Percentiles rank a stretch among this genome's conserved stretches.
These are phyloP conservation scores for Hylaeus volcanicus DNA, from an alignment of 1,140 invertebrate species.

Conservation along the genomic window DNA sequence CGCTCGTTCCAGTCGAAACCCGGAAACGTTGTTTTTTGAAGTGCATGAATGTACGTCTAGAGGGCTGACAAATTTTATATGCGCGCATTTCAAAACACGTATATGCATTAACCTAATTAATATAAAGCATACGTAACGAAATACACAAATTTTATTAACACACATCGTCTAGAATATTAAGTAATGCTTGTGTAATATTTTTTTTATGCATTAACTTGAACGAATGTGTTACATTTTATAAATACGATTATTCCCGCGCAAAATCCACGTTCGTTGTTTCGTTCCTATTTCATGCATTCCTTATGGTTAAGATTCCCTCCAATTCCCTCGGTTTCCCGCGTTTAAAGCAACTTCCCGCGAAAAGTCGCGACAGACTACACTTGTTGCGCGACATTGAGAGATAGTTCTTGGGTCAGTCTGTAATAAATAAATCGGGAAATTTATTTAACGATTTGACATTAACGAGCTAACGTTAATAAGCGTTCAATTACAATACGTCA, in stretches of 20 bases:
- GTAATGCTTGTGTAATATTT: background rate
- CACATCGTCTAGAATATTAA: background rate
- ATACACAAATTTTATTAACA: background rate
- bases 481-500: background rate
- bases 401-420: background rate
- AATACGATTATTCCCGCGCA: constrained; percentile 9
- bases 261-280: background rate
- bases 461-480: background rate
- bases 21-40: background rate
- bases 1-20: background rate
- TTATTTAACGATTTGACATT: background rate
- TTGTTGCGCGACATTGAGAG: background rate
- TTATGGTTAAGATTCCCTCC: no score
- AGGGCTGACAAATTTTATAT: background rate
- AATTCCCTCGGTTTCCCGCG: constrained; percentile 61
- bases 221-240: background rate
- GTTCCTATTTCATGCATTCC: constrained; percentile 18
- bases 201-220: background rate
- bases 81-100: background rate
- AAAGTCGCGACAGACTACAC: constrained; percentile 1
- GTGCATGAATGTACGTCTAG: background rate
- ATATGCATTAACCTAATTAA: background rate
- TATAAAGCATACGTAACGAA: background rate
- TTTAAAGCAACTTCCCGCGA: constrained; percentile 63
- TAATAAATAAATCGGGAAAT: background rate